A percentile compares a stretch with the other conserved stretches of the same genome.
phyloP scores from a whole-genome alignment of 35 echinoderm and acorn worm genomes.

The Patiria miniata region DNA sequence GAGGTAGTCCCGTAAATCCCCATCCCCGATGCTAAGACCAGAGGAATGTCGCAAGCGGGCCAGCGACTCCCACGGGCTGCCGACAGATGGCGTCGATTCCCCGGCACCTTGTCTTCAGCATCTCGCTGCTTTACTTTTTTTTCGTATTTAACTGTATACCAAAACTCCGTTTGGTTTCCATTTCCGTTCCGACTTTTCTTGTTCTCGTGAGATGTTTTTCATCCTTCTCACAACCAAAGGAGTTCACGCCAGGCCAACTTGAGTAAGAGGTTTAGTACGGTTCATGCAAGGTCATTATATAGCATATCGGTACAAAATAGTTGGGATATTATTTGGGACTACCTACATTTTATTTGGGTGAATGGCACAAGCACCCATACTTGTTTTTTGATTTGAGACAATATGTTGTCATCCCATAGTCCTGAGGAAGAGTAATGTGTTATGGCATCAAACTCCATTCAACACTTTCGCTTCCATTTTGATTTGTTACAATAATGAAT shows the following conservation, averaged over 20 bases:
- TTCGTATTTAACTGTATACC: too few relatives aligned
- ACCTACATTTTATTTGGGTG: too few relatives aligned
- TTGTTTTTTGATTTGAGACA: too few relatives aligned
- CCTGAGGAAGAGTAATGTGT: too few relatives aligned
- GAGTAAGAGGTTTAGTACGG: not conserved
- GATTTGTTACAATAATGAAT: too few relatives aligned
- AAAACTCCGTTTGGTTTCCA: not conserved
- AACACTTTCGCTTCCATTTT: too few relatives aligned
- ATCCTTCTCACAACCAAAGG: not conserved
- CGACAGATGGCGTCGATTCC: conserved; percentile 15
- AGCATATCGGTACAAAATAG: not conserved
- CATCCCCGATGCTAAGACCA: conserved; percentile 2
- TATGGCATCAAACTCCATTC: too few relatives aligned
- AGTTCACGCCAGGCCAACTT: conserved; percentile 7
- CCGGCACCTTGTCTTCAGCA: not conserved
- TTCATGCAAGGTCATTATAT: conserved; percentile 1
- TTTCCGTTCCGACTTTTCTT: not conserved
- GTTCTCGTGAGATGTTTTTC: conserved; percentile 9
- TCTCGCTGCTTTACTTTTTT: not conserved
- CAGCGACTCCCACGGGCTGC: conserved; percentile 11
- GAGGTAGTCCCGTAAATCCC: conserved; percentile 14
- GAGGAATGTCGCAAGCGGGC: conserved; percentile 4
- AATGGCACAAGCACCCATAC: too few relatives aligned
- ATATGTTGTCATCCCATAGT: too few relatives aligned
- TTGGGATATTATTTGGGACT: too few relatives aligned